These are phyloP conservation scores for Tadarida brasiliensis DNA, from an alignment of 2,797 vertebrate genomes.

Conservation along the genomic window DNA sequence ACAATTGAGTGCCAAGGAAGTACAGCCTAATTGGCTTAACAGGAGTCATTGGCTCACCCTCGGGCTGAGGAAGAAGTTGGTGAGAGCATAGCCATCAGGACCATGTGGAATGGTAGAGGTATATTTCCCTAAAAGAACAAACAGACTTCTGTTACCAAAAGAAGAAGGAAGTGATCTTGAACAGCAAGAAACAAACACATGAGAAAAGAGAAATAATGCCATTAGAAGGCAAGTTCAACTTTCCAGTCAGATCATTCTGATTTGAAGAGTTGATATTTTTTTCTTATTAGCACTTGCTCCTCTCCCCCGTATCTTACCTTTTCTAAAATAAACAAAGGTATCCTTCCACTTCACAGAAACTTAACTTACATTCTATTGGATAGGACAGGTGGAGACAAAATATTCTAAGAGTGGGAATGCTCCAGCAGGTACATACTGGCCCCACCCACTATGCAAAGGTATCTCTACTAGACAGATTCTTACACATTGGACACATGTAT, in stretches of 20 bases:
- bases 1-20: background rate
- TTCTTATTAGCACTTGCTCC: background rate
- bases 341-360: background rate
- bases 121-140: background rate
- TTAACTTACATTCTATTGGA: background rate
- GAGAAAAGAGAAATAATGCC: background rate
- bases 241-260: background rate
- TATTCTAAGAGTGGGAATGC: background rate
- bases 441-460: background rate
- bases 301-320: background rate
- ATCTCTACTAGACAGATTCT: background rate
- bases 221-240: background rate
- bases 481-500: background rate
- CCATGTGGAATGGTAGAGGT: background rate
- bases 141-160: background rate
- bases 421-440: background rate
- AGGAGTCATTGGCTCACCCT: background rate
- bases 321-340: background rate
- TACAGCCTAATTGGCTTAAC: background rate
- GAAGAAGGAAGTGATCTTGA: background rate
- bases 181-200: background rate
- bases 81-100: background rate
- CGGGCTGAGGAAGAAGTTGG: background rate
- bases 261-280: background rate
- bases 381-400: background rate